Evolutionary conservation across 2,113 vertebrate genomes (phyloP), one percentile per base, ranked within the genome.

Genomic region (Peromyscus maniculatus): DNA sequence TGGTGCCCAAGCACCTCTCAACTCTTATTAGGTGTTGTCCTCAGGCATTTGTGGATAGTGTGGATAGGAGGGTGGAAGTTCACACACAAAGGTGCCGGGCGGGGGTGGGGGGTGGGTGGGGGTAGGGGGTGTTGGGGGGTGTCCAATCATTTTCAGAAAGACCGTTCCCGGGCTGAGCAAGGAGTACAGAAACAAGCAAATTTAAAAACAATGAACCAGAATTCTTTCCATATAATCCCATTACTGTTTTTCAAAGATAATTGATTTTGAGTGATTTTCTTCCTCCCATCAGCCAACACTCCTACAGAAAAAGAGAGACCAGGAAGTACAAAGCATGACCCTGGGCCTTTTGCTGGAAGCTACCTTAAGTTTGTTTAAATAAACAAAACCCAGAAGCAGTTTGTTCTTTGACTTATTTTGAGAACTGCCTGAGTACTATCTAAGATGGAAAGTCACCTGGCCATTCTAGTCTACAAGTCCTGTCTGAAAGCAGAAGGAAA

Each of bases 341-440:
- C 22, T 24, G 19, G 5, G 31, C 3, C 62, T 93, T 93, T 49
- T 89, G 72, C 17, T 69, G 39, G 78, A 94, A 94, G 26, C 19
- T 52, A 26, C 21, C 74, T 92, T 91, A 72, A 74, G 31, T 84
- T 71, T 84, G n/a, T 78, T 91, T 79, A 89, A 74, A 39, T 28
- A 86, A 95, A 75, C 69, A 87, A 94, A 95, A 90, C 72, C 16
- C 31, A 82, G 46, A 87, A 82, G 78, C 16, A 69, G 52, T 43
- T 26, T 82, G 64, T 69, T 62, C 88, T 87, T 77, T 91, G 59
- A 72, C 7, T 57, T 80, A 78, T 75, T 87, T 95, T 13, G 15
- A 96, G 88, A 84, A 16, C 43, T 75, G 22, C 49, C 52, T 66
- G 36, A 16, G 13, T 71, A 17, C 6, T 31, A 62, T 57, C 67